Conservation (phyloP, 2,888 invertebrate species). For the Acheta domesticus region DNA sequence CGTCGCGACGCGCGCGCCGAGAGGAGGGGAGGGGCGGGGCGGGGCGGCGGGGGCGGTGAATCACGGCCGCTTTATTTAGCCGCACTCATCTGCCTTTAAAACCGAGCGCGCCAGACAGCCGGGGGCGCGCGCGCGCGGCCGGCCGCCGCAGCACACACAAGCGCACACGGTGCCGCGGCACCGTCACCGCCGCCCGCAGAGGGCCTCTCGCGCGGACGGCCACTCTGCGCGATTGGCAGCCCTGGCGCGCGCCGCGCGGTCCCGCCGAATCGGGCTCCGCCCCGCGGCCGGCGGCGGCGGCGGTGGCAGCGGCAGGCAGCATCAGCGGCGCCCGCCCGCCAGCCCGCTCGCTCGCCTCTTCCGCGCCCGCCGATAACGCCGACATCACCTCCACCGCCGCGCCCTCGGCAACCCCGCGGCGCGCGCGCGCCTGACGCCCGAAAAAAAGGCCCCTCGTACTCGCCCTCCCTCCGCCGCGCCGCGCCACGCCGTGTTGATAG, state of each 20-base stretch:
- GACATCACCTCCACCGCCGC: no score
- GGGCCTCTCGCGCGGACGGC: background rate
- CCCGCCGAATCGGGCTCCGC: background rate
- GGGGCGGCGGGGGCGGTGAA: background rate
- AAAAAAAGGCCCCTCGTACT: no score
- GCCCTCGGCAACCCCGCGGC: no score
- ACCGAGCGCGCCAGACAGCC: background rate
- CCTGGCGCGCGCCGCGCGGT: background rate
- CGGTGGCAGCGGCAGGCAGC: background rate
- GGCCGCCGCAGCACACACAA: background rate
- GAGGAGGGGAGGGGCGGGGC: background rate
- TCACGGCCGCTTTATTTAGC: slow-evolving; percentile 18
- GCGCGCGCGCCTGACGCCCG: no score
- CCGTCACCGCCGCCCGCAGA: background rate
- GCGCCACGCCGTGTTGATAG: background rate
- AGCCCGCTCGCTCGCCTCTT: no score
- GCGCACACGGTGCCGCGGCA: background rate
- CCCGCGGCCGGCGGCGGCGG: background rate
- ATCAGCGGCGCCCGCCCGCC: no score
- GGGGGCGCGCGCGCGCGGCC: background rate
- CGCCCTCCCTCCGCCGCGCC: no score
- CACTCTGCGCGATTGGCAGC: background rate
- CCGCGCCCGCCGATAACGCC: no score
- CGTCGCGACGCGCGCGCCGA: background rate
- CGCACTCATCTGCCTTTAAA: slow-evolving; percentile 2